Evolutionary conservation across 2,888 invertebrate genomes (phyloP), one percentile per base, ranked within the genome.

Genomic region (Cecidostiba fungosa): DNA sequence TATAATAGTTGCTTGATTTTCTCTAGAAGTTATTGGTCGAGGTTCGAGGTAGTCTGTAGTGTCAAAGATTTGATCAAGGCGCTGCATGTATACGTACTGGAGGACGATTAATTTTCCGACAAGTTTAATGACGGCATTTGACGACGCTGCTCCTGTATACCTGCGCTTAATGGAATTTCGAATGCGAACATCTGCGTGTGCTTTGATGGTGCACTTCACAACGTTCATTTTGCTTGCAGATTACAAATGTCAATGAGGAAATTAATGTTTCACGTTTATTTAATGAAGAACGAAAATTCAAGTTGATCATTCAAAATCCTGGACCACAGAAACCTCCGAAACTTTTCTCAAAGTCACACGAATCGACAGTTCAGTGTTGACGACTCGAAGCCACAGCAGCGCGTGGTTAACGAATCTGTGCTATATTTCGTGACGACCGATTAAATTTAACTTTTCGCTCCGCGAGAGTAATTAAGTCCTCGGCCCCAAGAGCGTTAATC

Each of bases 351-450:
- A 39, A 50, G 14, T 73, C 39, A 43, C 47, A 19, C 36, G 69
- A 82, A 77, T 82, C 36, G 10, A 70, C 77, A 82, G 69, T 77
- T 26, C 66, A 77, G 59, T 26, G 66, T 66, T 66, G 26, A 29
- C 12, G 32, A 50, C 10, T 39, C n/a, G 8, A 36, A 32, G n/a
- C 36, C 19, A 1, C n/a, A 50, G 23, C 32, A 23, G 1, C 26
- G 50, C 29, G 36, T 23, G 19, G n/a, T 29, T 36, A 62, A 66
- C 29, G 62, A 43, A 62, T 62, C 39, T 16, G 23, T 70, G 29
- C 14, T 62, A 32, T 50, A 79, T 69, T 78, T 78, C 69, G 19
- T 5, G 19, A 29, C 79, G 54, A 23, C 79, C 72, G 54, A 80
- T 72, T 70, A 72, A 70, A 72, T 80, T 72, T 80, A 80, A 66